phyloP scores from a whole-genome alignment of 2,113 vertebrate genomes.

The Cyanoderma ruficeps region DNA sequence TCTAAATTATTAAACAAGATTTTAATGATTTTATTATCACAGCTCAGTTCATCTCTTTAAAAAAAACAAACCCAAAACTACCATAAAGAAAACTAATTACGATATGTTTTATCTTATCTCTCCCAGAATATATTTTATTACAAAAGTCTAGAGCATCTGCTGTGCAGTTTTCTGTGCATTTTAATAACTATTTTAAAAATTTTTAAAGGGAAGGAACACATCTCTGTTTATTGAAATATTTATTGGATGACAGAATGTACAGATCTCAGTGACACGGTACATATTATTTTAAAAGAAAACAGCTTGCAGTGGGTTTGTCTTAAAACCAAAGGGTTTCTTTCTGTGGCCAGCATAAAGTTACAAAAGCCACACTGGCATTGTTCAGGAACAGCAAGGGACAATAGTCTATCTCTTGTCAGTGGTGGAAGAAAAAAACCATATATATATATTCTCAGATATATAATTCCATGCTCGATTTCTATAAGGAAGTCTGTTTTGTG shows the following conservation, averaged over 20 bases:
- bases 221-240: not conserved
- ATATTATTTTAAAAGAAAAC: not conserved
- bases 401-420: not conserved
- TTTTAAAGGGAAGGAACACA: not conserved
- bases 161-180: not conserved
- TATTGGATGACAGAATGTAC: not conserved
- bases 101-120: not conserved
- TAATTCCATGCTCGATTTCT: not conserved
- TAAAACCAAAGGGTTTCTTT: not conserved
- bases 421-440: not conserved
- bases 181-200: not conserved
- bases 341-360: not conserved
- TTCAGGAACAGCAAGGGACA: not conserved
- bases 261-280: not conserved
- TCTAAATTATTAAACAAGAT: not conserved
- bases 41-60: not conserved
- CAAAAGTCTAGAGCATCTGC: not conserved
- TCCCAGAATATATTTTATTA: not conserved
- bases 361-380: not conserved
- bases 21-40: not conserved
- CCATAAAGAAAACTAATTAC: not conserved
- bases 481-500: not conserved
- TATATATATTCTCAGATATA: not conserved
- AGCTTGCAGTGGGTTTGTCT: not conserved
- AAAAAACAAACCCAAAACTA: fast-evolving